Conservation (phyloP, 2,113 vertebrate species). For the Thunnus maccoyii region DNA sequence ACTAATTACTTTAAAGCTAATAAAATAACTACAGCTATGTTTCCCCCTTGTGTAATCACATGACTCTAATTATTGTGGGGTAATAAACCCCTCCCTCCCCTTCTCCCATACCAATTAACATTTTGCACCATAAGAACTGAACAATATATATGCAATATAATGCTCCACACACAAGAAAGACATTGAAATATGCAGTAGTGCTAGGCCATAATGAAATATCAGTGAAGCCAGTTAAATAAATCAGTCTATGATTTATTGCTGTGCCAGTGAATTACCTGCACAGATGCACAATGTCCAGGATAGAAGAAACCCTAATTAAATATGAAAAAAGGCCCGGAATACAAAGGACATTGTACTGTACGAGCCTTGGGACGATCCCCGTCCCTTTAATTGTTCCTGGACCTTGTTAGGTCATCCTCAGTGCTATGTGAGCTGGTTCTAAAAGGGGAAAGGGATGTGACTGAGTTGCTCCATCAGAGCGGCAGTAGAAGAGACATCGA, state of each 20-base stretch:
- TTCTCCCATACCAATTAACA: background rate
- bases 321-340: constrained; percentile 11
- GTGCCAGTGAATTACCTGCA: constrained; percentile 39
- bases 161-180: background rate
- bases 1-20: no score
- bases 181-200: constrained; percentile 15
- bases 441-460: constrained; percentile 18
- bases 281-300: constrained; percentile 35
- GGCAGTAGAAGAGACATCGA: constrained; percentile 12
- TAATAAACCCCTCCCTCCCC: background rate
- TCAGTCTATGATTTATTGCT: constrained; percentile 43
- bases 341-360: constrained; percentile 43
- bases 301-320: constrained; percentile 34
- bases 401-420: constrained; percentile 55
- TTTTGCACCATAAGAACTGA: background rate
- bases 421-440: constrained; percentile 50
- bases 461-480: constrained; percentile 48
- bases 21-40: no score
- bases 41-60: background rate
- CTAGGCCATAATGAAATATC: constrained; percentile 10
- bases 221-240: constrained; percentile 39
- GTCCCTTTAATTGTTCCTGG: constrained; percentile 61
- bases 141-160: background rate
- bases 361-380: constrained; percentile 15
- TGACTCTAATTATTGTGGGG: background rate